Base-by-base conservation (phyloP, 2,888 invertebrate species). In the Zhengitettix transpicula region DNA sequence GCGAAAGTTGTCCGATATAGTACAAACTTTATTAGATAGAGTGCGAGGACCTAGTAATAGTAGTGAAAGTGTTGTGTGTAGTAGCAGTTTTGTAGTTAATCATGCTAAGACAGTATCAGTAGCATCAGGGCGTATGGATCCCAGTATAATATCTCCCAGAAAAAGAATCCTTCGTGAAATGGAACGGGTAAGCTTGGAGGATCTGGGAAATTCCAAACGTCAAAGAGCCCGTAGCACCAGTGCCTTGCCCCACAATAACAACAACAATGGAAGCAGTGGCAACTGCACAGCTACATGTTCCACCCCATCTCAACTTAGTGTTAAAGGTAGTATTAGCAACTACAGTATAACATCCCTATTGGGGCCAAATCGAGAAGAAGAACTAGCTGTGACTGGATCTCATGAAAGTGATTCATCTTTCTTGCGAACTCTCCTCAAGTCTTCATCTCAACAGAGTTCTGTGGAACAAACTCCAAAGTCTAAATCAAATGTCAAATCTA, bases 321-420 rank as follows among this genome's bases (percentile, higher is more conserved):
- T 55, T 69, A 78, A 71, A 68, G 61, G 61, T 53, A 62, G 63
- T 55, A 64, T 78, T 65, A 84, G 86, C 73, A 88, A 85, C 71
- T 89, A 89, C 75, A 89, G 89, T 76, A 90, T 90, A 72, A 88
- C 87, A 70, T 89, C 89, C 64, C 77, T 90, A 71, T 77, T 90
- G 68, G 85, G 63, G 14, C 42, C 60, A 42, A 41, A 58, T n/a
- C 55, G 58, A 15, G 60, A 61, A 10, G 61, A 58, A 12, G 59
- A 60, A 15, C 55, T 52, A 14, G 14, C 57, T 16, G 11, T 54
- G 12, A 16, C 54, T 28, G 9, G 57, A 41, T 28, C 44, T 17
- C 58, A 57, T 15, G 62, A 67, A 47, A 65, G 66, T 52, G 69
- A 69, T 56, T 66, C 68, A 5, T 69, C 69, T 16, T 68, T 70